Conservation (phyloP, 1,140 invertebrate species). For the Zaprionus taronus region DNA sequence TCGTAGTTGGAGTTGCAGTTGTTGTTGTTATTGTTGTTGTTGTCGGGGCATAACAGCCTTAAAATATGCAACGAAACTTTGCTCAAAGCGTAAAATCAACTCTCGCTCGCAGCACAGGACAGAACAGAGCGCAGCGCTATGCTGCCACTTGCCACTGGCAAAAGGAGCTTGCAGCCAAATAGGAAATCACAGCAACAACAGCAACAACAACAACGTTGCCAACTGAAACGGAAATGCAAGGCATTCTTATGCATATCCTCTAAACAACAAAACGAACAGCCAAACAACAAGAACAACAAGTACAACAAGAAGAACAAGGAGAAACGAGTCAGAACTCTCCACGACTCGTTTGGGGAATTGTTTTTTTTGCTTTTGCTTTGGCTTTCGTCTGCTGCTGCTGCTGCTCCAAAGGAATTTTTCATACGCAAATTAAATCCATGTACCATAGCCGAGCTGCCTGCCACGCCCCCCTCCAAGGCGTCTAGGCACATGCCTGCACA, state of each 20-base stretch:
- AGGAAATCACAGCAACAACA: constrained; percentile 79
- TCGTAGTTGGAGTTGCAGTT: constrained; percentile 26
- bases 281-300: constrained; percentile 18
- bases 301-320: neutral
- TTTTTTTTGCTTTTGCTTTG: constrained; percentile 9
- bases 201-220: constrained; percentile 63
- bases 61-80: constrained; percentile 83
- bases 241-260: constrained; percentile 82
- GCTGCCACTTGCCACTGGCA: constrained; percentile 68
- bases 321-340: constrained; percentile 19
- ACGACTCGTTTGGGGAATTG: constrained; percentile 76
- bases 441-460: constrained; percentile 50
- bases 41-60: constrained; percentile 67
- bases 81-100: constrained; percentile 83
- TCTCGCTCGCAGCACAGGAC: constrained; percentile 19
- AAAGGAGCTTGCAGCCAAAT: constrained; percentile 51
- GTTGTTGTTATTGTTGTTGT: constrained; percentile 25
- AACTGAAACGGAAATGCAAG: constrained; percentile 81
- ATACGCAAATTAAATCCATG: constrained; percentile 78
- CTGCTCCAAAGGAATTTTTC: constrained; percentile 71
- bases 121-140: constrained; percentile 54
- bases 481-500: constrained; percentile 44
- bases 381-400: constrained; percentile 7
- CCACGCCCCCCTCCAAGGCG: constrained; percentile 23
- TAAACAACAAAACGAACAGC: constrained; percentile 64